phyloP scores from a whole-genome alignment of 2,888 invertebrate species.

The Lottia gigantea region DNA sequence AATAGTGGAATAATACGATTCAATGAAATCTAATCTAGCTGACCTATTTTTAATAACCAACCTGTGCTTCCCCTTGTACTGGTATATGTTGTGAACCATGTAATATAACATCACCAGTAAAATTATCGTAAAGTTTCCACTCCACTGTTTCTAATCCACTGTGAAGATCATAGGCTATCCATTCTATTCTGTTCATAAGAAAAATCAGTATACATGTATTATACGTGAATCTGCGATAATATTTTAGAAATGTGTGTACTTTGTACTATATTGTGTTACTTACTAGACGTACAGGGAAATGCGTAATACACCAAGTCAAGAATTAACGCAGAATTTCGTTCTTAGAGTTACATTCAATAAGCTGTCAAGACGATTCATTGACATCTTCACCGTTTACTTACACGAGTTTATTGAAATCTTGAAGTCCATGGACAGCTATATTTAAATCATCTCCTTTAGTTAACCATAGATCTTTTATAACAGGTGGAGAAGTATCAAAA shows the following conservation, averaged over 20 bases:
- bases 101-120: slow-evolving; percentile 27
- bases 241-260: too few relatives aligned
- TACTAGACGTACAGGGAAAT: too few relatives aligned
- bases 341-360: too few relatives aligned
- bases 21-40: too few relatives aligned
- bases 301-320: too few relatives aligned
- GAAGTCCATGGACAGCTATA: slow-evolving; percentile 32
- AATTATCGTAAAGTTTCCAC: slow-evolving; percentile 44
- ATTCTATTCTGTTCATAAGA: slow-evolving; percentile 36
- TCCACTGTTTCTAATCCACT: slow-evolving; percentile 39
- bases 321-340: too few relatives aligned
- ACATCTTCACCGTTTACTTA: slow-evolving; percentile 12
- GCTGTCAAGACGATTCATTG: too few relatives aligned
- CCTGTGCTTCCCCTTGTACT: slow-evolving; percentile 29
- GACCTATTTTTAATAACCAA: neutral
- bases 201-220: neutral
- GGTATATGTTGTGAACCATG: slow-evolving; percentile 35
- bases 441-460: slow-evolving; percentile 26
- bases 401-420: slow-evolving; percentile 32
- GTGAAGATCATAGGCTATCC: slow-evolving; percentile 42
- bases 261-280: too few relatives aligned
- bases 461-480: slow-evolving; percentile 35
- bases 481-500: slow-evolving; percentile 36
- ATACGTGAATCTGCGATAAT: too few relatives aligned
- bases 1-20: too few relatives aligned